Evolutionary conservation across 2,113 vertebrate species (phyloP), one percentile per base, ranked within the genome.

Genomic region (Leptobrachium leishanense): DNA sequence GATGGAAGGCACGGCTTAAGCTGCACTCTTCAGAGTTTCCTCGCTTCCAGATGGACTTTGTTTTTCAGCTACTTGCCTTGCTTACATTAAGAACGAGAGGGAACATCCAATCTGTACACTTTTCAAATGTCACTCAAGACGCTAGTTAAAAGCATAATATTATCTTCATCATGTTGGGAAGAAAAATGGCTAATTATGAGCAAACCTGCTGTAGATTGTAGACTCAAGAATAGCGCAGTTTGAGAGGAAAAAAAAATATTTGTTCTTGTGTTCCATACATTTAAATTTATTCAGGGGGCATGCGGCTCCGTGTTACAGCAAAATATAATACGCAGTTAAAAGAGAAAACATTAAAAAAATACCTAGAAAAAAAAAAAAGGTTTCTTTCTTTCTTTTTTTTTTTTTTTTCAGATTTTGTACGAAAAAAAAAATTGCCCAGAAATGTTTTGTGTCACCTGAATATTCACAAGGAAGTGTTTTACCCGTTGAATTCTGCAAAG

Each of bases 51-150:
- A 81, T 81, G 78, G 72, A 53, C 66, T 74, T 66, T 81, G 78
- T 81, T 74, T 74, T 81, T 81, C 70, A 74, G n/a, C 68, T 74
- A 73, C 72, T 42, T 67, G 70, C 53, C 68, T 74, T 81, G 78
- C 78, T 81, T 74, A 81, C 71, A 81, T 74, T 81, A 74, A 74
- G 68, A 74, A 68, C 9, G 54, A 55, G 78, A 74, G 54, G 59
- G 72, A 74, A 43, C 64, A 68, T 66, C 78, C 78, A 81, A 81
- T 81, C 71, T 81, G 78, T 64, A 81, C 78, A 74, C 78, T 81
- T 41, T 74, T 81, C 71, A 79, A 66, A 73, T 79, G 77, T 79
- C 77, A 80, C 71, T 80, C 77, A 81, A 74, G 62, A 74, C n/a
- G 63, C 64, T 63, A 50, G 71, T 62, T 74, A 68, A 81, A 81